phyloP scores from a whole-genome alignment of 1,140 invertebrate genomes.

The Lepidotrigona ventralis region DNA sequence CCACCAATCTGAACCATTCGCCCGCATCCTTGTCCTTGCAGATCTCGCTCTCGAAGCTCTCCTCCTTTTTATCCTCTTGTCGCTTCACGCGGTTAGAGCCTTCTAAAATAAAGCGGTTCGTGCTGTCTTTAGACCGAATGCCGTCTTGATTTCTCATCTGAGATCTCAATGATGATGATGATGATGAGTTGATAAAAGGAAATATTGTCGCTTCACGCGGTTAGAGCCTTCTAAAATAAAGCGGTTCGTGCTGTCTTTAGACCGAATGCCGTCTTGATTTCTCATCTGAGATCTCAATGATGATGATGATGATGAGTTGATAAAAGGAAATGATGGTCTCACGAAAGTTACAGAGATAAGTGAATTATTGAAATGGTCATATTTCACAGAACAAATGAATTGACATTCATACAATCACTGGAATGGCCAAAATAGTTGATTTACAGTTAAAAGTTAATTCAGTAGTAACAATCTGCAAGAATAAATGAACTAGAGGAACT shows the following conservation, averaged over 20 bases:
- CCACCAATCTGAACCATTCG: conserved; percentile 95
- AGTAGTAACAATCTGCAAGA: no score
- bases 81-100: conserved; percentile 81
- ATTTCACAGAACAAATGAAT: background rate
- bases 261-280: background rate
- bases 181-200: no score
- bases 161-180: no score
- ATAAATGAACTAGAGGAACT: no score
- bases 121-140: background rate
- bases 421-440: background rate
- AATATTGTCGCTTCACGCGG: conserved; percentile 82
- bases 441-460: no score
- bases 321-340: no score
- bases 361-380: no score
- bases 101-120: conserved; percentile 72
- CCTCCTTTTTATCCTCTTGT: conserved; percentile 88
- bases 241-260: background rate
- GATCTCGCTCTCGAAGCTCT: conserved; percentile 92
- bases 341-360: no score
- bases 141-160: no score
- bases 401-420: background rate
- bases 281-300: no score
- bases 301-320: no score
- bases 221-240: conserved; percentile 79
- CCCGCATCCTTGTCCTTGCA: conserved; percentile 97